phyloP scores from a whole-genome alignment of 2,888 invertebrate genomes.

The Scaptomyza polygonia region DNA sequence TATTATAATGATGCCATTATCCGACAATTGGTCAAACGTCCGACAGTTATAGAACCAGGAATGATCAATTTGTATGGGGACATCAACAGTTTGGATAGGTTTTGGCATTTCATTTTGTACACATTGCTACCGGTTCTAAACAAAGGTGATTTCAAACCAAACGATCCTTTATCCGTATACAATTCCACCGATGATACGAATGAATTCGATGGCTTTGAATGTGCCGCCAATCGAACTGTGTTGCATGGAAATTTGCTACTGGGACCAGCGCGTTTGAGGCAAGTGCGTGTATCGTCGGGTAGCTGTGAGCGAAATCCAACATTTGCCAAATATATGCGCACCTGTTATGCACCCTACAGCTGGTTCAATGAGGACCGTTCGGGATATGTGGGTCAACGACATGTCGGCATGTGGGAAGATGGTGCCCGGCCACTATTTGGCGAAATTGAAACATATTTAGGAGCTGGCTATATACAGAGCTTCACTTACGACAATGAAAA shows the following conservation, averaged over 20 bases:
- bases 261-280: constrained; percentile 42
- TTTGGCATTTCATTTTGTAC: constrained; percentile 21
- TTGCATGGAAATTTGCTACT: constrained; percentile 35
- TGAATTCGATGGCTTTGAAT: not conserved
- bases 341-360: constrained; percentile 29
- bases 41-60: not conserved
- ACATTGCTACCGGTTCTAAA: constrained; percentile 15
- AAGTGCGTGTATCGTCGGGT: constrained; percentile 14
- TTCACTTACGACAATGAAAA: constrained; percentile 9
- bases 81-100: constrained; percentile 4
- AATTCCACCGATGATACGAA: not conserved
- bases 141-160: constrained; percentile 12
- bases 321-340: not conserved
- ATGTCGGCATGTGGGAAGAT: constrained; percentile 5
- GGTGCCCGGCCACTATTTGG: constrained; percentile 5
- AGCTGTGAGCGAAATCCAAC: not conserved
- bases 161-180: constrained; percentile 6
- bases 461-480: constrained; percentile 27
- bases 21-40: not conserved
- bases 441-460: constrained; percentile 17
- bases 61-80: not conserved
- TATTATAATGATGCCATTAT: constrained; percentile 10
- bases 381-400: not conserved
- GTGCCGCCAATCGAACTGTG: constrained; percentile 7
- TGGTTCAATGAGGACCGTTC: constrained; percentile 15